Base-by-base conservation (phyloP, 1,140 invertebrate genomes). In the Adoxophyes honmai region DNA sequence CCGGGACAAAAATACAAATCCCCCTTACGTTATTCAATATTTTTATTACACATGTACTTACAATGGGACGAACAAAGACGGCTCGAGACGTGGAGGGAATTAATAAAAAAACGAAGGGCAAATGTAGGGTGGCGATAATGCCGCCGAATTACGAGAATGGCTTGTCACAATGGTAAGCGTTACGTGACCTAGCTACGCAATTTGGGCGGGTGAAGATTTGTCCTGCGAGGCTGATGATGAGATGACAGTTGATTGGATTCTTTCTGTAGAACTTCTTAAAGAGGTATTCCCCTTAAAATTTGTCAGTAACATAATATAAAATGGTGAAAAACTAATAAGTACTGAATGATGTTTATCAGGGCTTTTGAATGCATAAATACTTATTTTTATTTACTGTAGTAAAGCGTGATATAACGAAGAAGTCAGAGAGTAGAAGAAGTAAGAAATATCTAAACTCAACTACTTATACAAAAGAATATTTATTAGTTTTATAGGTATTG, bases 61-160 rank as follows among this genome's bases (percentile, higher is more conserved):
- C 80, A 79, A 79, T 76, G 60, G 70, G 63, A 74, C 62, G 73
- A 74, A 78, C 70, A 84, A 82, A 84, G 68, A 73, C 38, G 60
- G 59, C 52, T 54, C 52, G 53, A 71, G 62, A 82, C 82, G 82
- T 79, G 80, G 64, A 52, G 66, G 51, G 82, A 82, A 82, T 84
- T 86, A 78, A 76, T 74, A 80, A 74, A 76, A 80, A 67, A 79
- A 81, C 21, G 73, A 68, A 67, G 65, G 59, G 62, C 65, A 75
- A 72, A 77, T 56, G 60, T 65, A 64, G 71, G 71, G 75, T 66
- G 73, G 68, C 38, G 66, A 65, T 75, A 75, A 80, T 60, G 48
- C 71, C 60, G 64, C 62, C 56, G 68, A 68, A 60, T 82, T 68
- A 64, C 59, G 55, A 71, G 70, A 78, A 78, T 70, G 64, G 61